These are phyloP conservation scores for Lonchura striata DNA, from an alignment of 2,113 vertebrate genomes.

Conservation along the genomic window DNA sequence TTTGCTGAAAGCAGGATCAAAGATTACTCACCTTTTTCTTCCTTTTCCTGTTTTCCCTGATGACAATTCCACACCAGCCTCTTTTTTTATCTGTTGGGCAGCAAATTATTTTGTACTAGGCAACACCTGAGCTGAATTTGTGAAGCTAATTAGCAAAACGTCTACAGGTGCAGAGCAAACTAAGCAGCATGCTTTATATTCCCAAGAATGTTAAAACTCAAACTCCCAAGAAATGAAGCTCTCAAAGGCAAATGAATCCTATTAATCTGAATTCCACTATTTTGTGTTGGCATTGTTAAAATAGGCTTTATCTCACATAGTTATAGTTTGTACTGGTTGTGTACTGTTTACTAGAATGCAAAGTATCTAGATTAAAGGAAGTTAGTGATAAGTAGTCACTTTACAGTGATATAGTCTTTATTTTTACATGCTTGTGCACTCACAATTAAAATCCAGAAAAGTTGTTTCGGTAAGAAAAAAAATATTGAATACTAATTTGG, in stretches of 20 bases:
- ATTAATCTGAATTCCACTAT: not conserved
- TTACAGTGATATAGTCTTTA: not conserved
- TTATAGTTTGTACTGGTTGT: not conserved
- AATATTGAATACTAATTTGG: not conserved
- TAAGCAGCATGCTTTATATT: not conserved
- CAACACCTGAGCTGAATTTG: constrained; percentile 38
- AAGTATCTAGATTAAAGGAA: not conserved
- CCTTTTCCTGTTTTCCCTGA: constrained; percentile 53
- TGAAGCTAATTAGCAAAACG: not conserved
- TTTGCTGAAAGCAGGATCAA: constrained; percentile 70
- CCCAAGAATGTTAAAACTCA: not conserved
- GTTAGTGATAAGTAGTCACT: not conserved
- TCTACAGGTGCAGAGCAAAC: not conserved
- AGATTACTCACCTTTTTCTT: constrained; percentile 48
- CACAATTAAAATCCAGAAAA: not conserved
- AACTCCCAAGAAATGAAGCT: not conserved
- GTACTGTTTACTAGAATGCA: not conserved
- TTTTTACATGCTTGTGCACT: not conserved
- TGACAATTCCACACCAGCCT: constrained; percentile 37
- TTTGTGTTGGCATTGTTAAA: not conserved
- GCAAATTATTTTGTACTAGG: constrained; percentile 44
- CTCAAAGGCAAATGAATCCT: not conserved
- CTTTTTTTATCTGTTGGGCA: not conserved
- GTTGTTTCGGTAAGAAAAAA: not conserved
- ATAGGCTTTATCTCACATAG: not conserved